A percentile compares a stretch with the other conserved stretches of the same genome.
Conservation (phyloP, 2,888 invertebrate genomes). For the Unio delphinus region DNA sequence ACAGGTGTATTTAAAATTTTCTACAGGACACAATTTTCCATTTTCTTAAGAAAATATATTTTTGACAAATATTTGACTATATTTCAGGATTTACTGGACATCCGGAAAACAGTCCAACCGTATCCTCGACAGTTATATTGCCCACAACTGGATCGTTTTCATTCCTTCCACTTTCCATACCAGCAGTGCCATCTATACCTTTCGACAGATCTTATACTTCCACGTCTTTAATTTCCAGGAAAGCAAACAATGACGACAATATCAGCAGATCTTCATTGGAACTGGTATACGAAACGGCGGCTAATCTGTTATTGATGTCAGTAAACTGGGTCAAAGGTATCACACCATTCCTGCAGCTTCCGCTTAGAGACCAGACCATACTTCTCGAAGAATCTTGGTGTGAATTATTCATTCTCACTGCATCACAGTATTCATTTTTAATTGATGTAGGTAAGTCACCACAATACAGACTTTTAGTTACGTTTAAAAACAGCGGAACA, state of each 20-base stretch:
- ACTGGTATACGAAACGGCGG: conserved; percentile 72
- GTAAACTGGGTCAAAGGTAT: conserved; percentile 87
- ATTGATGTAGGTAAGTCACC: conserved; percentile 80
- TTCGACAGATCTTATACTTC: conserved; percentile 2
- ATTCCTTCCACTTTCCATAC: conserved; percentile 2
- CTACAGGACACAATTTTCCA: too few species aligned
- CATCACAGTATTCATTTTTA: conserved; percentile 85
- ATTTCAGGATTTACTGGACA: conserved; percentile 18
- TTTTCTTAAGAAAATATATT: too few species aligned
- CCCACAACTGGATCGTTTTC: conserved; percentile 4
- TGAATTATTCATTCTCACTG: conserved; percentile 86
- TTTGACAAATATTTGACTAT: background rate
- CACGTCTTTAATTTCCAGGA: conserved; percentile 9
- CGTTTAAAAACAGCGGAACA: too few species aligned
- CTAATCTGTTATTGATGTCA: conserved; percentile 83
- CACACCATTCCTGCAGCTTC: conserved; percentile 82
- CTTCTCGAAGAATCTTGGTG: conserved; percentile 87
- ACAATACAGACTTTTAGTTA: background rate
- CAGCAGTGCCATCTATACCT: conserved; percentile 4
- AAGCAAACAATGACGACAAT: conserved; percentile 10
- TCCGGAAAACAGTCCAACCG: conserved; percentile 15
- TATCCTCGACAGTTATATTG: conserved; percentile 19
- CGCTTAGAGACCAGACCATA: conserved; percentile 81
- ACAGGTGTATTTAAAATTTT: too few species aligned
- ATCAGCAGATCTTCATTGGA: conserved; percentile 21